A percentile compares a stretch with the other conserved stretches of the same genome.
phyloP scores from a whole-genome alignment of 2,888 invertebrate species.

The Deilephila elpenor region DNA sequence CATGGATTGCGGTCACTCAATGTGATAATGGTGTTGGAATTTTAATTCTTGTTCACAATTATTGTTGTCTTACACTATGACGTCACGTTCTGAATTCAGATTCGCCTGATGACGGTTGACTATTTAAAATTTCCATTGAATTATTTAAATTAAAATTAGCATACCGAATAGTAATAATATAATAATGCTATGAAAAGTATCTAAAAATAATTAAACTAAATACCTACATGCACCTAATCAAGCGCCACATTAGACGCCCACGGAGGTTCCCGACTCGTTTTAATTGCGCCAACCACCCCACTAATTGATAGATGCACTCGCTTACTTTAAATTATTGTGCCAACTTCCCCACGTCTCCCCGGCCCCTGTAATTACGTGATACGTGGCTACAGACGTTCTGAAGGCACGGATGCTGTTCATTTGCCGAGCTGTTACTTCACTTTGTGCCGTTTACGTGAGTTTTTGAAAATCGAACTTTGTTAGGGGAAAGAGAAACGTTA shows the following conservation, averaged over 20 bases:
- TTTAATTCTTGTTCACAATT: no score
- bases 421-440: not conserved
- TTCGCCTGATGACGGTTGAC: no score
- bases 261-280: conserved; percentile 32
- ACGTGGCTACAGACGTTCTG: conserved; percentile 15
- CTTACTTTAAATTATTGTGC: conserved; percentile 55
- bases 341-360: conserved; percentile 40
- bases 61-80: no score
- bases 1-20: no score
- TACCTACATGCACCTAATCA: not conserved
- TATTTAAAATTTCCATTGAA: no score
- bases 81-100: no score
- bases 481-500: not conserved
- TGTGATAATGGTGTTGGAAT: no score
- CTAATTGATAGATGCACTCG: conserved; percentile 45
- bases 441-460: not conserved
- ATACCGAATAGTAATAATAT: no score
- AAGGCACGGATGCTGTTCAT: conserved; percentile 23
- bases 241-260: conserved; percentile 29
- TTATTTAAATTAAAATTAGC: no score
- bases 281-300: conserved; percentile 36
- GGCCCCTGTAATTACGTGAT: conserved; percentile 37
- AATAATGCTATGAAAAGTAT: no score
- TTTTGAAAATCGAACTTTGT: not conserved
- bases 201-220: not conserved